Conservation (phyloP, 2,888 invertebrate species). For the Pyrrhosoma nymphula region DNA sequence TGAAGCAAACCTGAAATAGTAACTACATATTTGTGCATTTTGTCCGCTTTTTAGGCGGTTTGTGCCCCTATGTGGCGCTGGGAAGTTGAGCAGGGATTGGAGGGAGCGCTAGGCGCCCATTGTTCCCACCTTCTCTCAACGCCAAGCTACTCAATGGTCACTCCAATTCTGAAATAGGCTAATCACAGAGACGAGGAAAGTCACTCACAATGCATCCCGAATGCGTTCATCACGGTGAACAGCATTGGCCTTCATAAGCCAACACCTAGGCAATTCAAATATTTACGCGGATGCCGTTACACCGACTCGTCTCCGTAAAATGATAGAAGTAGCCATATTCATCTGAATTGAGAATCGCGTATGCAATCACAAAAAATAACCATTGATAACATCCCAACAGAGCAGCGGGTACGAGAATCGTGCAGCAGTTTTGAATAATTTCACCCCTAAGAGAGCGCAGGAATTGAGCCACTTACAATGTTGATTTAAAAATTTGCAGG, state of each 20-base stretch:
- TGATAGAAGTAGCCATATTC: neutral
- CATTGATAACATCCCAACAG: too few species aligned
- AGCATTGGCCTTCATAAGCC: neutral
- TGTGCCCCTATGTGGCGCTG: too few species aligned
- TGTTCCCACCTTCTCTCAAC: neutral
- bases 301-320: neutral
- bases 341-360: neutral
- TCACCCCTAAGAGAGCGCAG: too few species aligned
- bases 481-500: too few species aligned
- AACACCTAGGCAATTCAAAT: neutral
- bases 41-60: too few species aligned
- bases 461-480: too few species aligned
- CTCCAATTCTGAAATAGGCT: neutral
- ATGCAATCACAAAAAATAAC: too few species aligned
- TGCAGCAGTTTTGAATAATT: too few species aligned
- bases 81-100: too few species aligned
- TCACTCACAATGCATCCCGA: neutral
- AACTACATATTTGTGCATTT: too few species aligned
- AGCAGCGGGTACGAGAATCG: too few species aligned
- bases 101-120: neutral
- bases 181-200: neutral
- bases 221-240: neutral
- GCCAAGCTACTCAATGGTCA: neutral
- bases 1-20: too few species aligned
- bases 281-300: neutral